Evolutionary conservation across 2,113 vertebrate species (phyloP), one percentile per base, ranked within the genome.

Genomic region (Chlorocebus sabaeus): DNA sequence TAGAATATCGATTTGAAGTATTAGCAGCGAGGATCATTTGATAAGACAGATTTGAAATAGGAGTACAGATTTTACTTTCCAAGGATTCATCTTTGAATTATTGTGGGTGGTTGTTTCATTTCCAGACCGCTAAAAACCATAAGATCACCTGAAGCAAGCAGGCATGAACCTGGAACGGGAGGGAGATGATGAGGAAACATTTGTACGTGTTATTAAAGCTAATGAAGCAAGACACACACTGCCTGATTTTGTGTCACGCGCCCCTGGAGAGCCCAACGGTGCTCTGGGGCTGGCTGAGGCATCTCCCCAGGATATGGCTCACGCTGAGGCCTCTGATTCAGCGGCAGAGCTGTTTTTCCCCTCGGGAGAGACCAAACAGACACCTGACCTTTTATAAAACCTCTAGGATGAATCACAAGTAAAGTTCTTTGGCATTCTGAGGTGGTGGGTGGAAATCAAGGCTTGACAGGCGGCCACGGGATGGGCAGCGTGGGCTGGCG

Each of bases 361-460:
- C 57, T 82, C 8, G 20, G 50, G 40, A 89, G 84, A 84, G 73
- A 73, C 59, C 80, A 86, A 17, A 90, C 52, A 96, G 93, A 97
- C 76, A 92, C 80, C 92, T 96, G 88, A 55, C 96, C 97, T 98
- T 98, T 97, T 93, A 79, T 67, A 90, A 96, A 92, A 67, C 70
- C 89, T 96, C 95, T 55, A 55, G 38, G 68, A 85, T 97, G 98
- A 98, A 87, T 97, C 97, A 98, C 89, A 45, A 45, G 92, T 27
- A 93, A 97, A 98, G 98, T 78, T 38, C 82, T 25, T 18, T 87
- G 3, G 2, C 88, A 92, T 79, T 97, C 38, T 64, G 57, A 95
- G 79, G 90, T 91, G 40, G 72, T 0, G 20, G 57, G 73, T 78
- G 59, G 97, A 80, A 79, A 81, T 23, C 18, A n/a, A 55, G 17